phyloP scores from a whole-genome alignment of 2,888 invertebrate species.

The Clitarchus hookeri region DNA sequence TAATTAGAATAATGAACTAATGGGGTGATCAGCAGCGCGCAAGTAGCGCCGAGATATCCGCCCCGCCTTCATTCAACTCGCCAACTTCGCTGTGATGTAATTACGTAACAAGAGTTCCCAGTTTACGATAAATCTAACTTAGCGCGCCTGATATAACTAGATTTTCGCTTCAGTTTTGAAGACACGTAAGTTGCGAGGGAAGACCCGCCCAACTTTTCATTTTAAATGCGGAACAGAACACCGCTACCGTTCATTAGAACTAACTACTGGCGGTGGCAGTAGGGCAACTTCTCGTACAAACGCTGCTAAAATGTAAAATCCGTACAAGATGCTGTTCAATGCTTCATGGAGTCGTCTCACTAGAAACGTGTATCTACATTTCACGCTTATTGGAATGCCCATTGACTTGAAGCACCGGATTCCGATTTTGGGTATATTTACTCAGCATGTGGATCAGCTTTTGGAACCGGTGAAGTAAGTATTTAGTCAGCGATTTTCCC shows the following conservation, averaged over 20 bases:
- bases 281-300: too few relatives aligned
- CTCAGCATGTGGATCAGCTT: too few relatives aligned
- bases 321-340: too few relatives aligned
- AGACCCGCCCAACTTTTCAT: neutral
- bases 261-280: too few relatives aligned
- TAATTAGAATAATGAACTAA: neutral
- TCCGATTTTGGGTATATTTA: too few relatives aligned
- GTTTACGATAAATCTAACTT: slow-evolving; percentile 2
- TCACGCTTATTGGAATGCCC: too few relatives aligned
- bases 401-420: too few relatives aligned
- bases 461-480: too few relatives aligned
- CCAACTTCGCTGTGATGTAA: neutral
- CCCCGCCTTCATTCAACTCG: neutral
- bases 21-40: neutral
- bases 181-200: neutral
- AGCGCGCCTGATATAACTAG: neutral
- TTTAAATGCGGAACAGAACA: neutral
- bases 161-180: neutral
- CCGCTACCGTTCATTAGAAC: neutral
- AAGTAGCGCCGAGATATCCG: neutral
- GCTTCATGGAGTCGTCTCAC: too few relatives aligned
- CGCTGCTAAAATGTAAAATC: too few relatives aligned
- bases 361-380: too few relatives aligned
- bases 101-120: neutral
- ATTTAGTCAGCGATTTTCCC: too few relatives aligned